Evolutionary conservation across 2,113 vertebrate genomes (phyloP).

Genomic region (Siniperca knerii): DNA sequence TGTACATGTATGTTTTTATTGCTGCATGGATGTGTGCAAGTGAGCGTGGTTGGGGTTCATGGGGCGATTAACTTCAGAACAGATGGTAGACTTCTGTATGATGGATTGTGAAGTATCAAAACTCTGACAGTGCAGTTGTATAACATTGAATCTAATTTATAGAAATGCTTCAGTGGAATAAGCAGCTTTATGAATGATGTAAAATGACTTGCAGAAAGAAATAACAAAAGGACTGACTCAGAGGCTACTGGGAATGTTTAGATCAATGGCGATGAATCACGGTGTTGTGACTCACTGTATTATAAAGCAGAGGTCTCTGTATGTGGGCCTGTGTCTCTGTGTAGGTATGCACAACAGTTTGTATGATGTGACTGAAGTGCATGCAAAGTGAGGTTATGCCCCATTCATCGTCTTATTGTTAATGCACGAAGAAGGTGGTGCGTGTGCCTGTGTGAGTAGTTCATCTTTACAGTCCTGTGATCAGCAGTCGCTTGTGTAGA

Average conservation of each 20-base stretch:
- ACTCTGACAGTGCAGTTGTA: slow-evolving; percentile 9
- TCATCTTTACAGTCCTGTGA: slow-evolving; percentile 2
- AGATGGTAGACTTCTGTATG: not conserved
- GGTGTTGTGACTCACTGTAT: slow-evolving; percentile 53
- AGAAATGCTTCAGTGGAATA: slow-evolving; percentile 35
- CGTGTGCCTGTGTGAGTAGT: not conserved
- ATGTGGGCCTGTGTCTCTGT: slow-evolving; percentile 3
- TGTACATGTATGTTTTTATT: slow-evolving; percentile 19
- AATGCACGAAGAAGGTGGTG: slow-evolving; percentile 3
- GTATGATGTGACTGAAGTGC: slow-evolving; percentile 5
- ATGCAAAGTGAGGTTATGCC: slow-evolving; percentile 14
- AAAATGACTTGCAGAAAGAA: slow-evolving; percentile 48
- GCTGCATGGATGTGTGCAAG: slow-evolving; percentile 3
- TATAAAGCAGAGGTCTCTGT: slow-evolving; percentile 7
- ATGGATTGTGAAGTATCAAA: slow-evolving; percentile 14
- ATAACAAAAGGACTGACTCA: slow-evolving; percentile 54
- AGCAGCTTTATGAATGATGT: slow-evolving; percentile 70
- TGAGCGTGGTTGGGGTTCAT: not conserved
- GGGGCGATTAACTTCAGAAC: slow-evolving; percentile 15
- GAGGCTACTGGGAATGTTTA: slow-evolving; percentile 44
- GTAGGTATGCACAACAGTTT: slow-evolving; percentile 5
- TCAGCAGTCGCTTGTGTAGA: slow-evolving; percentile 1
- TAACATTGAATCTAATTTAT: slow-evolving; percentile 33
- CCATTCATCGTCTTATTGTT: not conserved
- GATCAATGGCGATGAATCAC: slow-evolving; percentile 60